phyloP scores from a whole-genome alignment of 2,113 vertebrate species.

The Misgurnus anguillicaudatus region DNA sequence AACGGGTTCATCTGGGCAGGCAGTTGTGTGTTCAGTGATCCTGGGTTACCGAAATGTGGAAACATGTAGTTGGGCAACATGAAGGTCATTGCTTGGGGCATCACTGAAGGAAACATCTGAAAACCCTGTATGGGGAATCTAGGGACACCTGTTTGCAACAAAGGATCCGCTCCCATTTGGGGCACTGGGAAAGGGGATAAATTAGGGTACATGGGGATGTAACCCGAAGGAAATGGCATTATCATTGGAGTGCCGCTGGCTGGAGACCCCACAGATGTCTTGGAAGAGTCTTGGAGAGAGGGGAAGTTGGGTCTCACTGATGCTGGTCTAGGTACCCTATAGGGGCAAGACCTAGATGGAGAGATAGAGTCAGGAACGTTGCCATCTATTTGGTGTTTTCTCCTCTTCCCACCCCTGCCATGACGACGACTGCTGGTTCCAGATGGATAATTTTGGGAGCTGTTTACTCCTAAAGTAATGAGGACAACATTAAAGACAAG shows the following conservation, averaged over 20 bases:
- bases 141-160: constrained; percentile 10
- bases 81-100: constrained; percentile 35
- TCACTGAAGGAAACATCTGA: constrained; percentile 11
- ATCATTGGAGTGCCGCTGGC: constrained; percentile 64
- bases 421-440: constrained; percentile 64
- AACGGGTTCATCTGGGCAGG: constrained; percentile 20
- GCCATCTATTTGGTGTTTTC: constrained; percentile 73
- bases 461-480: constrained; percentile 63
- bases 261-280: constrained; percentile 67
- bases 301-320: constrained; percentile 42
- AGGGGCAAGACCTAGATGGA: constrained; percentile 22
- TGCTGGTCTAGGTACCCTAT: neutral
- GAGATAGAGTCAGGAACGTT: constrained; percentile 52
- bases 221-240: constrained; percentile 70
- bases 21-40: constrained; percentile 5
- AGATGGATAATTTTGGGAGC: constrained; percentile 72
- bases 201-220: constrained; percentile 74
- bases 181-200: constrained; percentile 63
- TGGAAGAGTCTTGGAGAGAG: constrained; percentile 62
- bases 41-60: constrained; percentile 7
- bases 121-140: constrained; percentile 21
- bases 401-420: constrained; percentile 80
- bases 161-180: constrained; percentile 27
- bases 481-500: neutral
- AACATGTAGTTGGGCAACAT: constrained; percentile 42